Base-by-base conservation (phyloP, 1,140 invertebrate genomes). In the Sogatella furcifera region DNA sequence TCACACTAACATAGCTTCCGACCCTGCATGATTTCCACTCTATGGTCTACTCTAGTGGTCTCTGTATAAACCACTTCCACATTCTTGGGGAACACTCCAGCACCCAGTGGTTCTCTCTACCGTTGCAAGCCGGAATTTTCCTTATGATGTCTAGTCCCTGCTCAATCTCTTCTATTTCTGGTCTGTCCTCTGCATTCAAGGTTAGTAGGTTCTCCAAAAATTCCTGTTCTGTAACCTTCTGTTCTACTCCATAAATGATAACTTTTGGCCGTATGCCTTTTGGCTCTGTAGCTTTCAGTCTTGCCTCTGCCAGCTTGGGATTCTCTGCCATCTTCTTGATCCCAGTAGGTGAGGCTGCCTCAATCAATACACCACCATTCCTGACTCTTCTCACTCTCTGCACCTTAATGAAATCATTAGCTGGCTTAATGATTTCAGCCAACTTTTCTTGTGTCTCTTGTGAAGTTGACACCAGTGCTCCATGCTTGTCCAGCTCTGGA, bases 1-100 rank as follows among this genome's bases (percentile, higher is more conserved):
- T 28, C 8, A 64, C 57, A 14, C 24, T 46, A 1, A 53, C 21
- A 34, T 55, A 64, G 42, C 57, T 60, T 17, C 62, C 41, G 11
- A 57, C 38, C 31, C 55, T 56, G 55, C 54, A 57, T 4, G 19
- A 9, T 1, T 44, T 13, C 17, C 31, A 64, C 1, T 53, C 62
- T 13, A 57, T 11, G 1, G 55, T 14, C 15, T 44, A 24, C 1
- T 52, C n/a, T n/a, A n/a, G n/a, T n/a, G n/a, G 44, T 46, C n/a
- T 57, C 1, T 3, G 2, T 24, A 5, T 57, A 34, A 57, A 8
- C 55, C 19, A 57, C 21, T 10, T 56, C 11, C 55, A 15, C 1
- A 57, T 15, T 34, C 14, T 13, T 17, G 55, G 9, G 9, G n/a
- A 21, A 10, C 55, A 57, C 34, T 57, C 55, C 5, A 42, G 10